These are phyloP conservation scores for Glyptemys insculpta DNA, from an alignment of 2,797 vertebrate species.

Conservation along the genomic window DNA sequence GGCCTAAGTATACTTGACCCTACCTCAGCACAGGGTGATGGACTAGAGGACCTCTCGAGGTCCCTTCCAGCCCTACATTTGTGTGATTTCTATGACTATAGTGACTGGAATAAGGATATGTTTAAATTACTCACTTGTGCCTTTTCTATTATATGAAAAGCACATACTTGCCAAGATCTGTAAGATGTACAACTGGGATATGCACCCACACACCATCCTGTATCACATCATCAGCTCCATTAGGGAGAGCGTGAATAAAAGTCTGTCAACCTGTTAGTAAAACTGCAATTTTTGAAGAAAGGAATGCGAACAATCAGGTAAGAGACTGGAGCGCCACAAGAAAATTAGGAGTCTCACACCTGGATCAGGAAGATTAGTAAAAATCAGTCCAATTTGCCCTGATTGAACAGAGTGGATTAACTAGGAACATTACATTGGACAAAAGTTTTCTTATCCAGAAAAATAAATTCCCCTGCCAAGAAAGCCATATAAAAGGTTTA, in stretches of 20 bases:
- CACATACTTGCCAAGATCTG: fast-evolving
- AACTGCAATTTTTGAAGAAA: background rate
- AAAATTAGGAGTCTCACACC: background rate
- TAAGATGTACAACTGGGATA: background rate
- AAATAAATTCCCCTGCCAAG: background rate
- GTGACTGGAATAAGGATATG: background rate
- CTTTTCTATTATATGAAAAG: fast-evolving
- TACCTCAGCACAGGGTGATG: background rate
- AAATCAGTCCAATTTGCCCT: background rate
- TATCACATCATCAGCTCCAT: background rate
- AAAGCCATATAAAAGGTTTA: too few relatives aligned
- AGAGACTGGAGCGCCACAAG: background rate
- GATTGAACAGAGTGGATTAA: background rate
- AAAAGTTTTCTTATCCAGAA: slow-evolving; percentile 7
- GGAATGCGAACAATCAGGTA: fast-evolving
- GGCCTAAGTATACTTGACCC: background rate
- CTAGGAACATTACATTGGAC: background rate
- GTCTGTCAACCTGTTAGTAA: background rate
- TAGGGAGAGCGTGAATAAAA: background rate
- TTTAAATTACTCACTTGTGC: background rate
- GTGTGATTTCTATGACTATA: background rate
- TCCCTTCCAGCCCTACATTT: background rate
- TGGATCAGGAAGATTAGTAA: background rate
- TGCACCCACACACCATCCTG: background rate
- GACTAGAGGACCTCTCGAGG: background rate